These are phyloP conservation scores for Dysidea cf. avara DNA, from an alignment of 37 sponge, comb jelly and placozoan genomes.

Conservation along the genomic window DNA sequence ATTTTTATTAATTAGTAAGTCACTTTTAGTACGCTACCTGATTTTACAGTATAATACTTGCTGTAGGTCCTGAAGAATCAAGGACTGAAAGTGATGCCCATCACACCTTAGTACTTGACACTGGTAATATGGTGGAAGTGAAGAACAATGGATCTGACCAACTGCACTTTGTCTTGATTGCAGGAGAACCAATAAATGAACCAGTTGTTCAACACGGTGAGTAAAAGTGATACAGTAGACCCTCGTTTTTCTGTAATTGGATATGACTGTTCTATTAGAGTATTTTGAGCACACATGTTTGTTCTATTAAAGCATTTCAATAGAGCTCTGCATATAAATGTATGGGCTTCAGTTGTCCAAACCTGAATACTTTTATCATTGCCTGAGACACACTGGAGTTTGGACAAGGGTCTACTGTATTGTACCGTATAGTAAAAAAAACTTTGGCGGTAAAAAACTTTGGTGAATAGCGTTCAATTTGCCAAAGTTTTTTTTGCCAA, in stretches of 20 bases:
- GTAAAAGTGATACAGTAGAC: not conserved
- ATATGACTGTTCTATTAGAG: too few species aligned
- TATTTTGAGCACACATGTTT: too few species aligned
- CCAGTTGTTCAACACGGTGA: slow-evolving; percentile 80
- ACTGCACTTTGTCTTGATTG: slow-evolving; percentile 84
- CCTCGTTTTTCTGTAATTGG: not conserved
- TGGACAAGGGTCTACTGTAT: too few species aligned
- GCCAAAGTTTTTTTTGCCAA: too few species aligned
- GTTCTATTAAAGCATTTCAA: too few species aligned
- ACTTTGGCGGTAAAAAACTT: too few species aligned
- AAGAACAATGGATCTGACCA: slow-evolving; percentile 43
- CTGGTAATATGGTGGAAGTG: slow-evolving; percentile 48
- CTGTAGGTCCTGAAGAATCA: slow-evolving; percentile 3
- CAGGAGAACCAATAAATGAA: slow-evolving; percentile 91
- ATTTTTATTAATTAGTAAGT: too few species aligned
- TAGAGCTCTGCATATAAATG: not conserved
- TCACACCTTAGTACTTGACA: slow-evolving; percentile 74
- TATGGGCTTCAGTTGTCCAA: not conserved
- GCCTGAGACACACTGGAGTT: too few species aligned
- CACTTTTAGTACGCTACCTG: too few species aligned
- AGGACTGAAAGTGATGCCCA: slow-evolving; percentile 61
- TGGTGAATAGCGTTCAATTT: too few species aligned
- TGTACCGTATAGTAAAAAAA: too few species aligned
- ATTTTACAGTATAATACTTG: too few species aligned
- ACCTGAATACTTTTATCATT: not conserved